phyloP scores from a whole-genome alignment of 2,797 vertebrate genomes.

The Leptatherina wallacei region DNA sequence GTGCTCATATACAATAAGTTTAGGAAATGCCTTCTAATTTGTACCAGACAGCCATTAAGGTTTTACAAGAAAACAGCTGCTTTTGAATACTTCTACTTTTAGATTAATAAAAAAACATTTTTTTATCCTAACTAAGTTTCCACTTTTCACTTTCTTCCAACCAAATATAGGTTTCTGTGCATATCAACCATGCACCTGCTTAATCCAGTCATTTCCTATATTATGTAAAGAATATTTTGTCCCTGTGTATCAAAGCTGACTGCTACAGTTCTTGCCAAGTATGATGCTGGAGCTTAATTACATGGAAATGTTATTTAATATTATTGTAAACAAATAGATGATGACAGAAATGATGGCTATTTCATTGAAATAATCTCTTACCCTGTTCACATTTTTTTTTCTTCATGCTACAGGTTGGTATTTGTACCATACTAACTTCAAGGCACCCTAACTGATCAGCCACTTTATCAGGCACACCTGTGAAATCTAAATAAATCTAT shows the following conservation, averaged over 20 bases:
- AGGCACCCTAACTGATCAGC: background rate
- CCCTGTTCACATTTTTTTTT: background rate
- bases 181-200: too few species aligned
- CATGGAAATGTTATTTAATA: too few species aligned
- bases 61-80: background rate
- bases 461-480: background rate
- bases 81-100: background rate
- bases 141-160: too few species aligned
- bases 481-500: background rate
- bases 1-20: background rate
- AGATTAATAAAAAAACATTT: too few species aligned
- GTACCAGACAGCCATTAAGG: background rate
- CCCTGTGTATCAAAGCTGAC: too few species aligned
- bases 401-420: background rate
- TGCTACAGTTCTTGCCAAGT: too few species aligned
- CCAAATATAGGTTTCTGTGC: background rate
- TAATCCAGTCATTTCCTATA: too few species aligned
- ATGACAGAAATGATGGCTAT: background rate
- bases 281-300: too few species aligned
- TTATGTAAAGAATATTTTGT: too few species aligned
- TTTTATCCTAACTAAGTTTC: too few species aligned
- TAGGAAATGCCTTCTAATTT: background rate
- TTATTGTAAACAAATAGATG: too few species aligned
- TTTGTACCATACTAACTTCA: background rate
- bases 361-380: background rate